phyloP scores from a whole-genome alignment of 2,797 vertebrate species.

The Geotria australis region DNA sequence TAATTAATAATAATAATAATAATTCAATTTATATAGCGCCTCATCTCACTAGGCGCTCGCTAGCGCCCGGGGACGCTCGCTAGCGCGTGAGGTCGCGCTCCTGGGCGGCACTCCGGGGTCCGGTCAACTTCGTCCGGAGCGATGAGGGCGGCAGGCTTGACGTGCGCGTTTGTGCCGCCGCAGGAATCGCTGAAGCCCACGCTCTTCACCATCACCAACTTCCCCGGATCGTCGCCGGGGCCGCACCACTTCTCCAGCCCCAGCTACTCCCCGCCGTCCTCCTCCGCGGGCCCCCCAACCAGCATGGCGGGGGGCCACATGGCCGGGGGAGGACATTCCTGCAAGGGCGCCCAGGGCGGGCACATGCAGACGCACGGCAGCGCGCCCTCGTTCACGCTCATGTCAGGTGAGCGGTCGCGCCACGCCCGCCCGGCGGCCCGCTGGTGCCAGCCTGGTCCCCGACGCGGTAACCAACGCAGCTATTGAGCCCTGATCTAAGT shows the following conservation, averaged over 20 bases:
- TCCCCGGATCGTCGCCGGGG: conserved; percentile 24
- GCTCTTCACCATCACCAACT: conserved; percentile 64
- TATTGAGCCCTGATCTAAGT: neutral
- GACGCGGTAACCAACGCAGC: neutral
- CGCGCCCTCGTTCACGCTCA: neutral
- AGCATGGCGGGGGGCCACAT: neutral
- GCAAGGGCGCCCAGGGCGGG: too few relatives aligned
- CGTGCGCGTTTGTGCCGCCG: neutral
- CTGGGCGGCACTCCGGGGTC: too few relatives aligned
- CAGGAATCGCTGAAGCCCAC: conserved; percentile 67
- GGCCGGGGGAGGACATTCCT: too few relatives aligned
- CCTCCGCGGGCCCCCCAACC: neutral
- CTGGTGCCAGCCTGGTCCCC: neutral
- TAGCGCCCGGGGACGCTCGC: too few relatives aligned
- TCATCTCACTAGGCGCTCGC: too few relatives aligned
- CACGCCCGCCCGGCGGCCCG: neutral
- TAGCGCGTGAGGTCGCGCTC: too few relatives aligned
- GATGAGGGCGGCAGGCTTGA: too few relatives aligned
- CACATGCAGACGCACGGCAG: too few relatives aligned
- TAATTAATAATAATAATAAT: too few relatives aligned
- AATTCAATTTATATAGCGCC: too few relatives aligned
- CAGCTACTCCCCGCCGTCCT: neutral
- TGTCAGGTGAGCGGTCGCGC: neutral
- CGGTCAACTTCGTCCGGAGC: too few relatives aligned
- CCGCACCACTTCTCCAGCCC: neutral